A percentile compares a stretch with the other conserved stretches of the same genome.
These are phyloP conservation scores for Phyto melanocephala DNA, from an alignment of 2,888 invertebrate genomes.

Conservation along the genomic window DNA sequence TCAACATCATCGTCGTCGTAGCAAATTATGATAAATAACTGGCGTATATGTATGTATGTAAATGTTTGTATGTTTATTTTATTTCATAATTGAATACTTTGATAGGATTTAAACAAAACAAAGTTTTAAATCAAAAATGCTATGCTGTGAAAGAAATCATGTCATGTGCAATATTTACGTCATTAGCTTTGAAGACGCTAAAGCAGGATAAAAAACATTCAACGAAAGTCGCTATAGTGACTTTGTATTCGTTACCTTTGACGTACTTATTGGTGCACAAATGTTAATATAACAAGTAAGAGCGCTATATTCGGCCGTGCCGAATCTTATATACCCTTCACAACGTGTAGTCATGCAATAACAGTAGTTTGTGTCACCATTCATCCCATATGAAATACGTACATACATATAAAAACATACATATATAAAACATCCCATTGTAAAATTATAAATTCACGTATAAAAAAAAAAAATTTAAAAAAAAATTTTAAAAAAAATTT, in stretches of 20 bases:
- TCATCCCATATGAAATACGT: no score
- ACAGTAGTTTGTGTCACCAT: no score
- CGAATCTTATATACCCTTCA: background rate
- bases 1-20: conserved; percentile 12
- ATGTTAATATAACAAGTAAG: no score
- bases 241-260: conserved; percentile 27
- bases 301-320: no score
- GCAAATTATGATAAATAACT: conserved; percentile 43
- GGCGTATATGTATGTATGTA: no score
- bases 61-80: background rate
- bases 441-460: no score
- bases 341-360: no score
- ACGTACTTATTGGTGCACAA: background rate
- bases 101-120: conserved; percentile 46
- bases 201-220: conserved; percentile 49
- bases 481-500: no score
- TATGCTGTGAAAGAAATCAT: conserved; percentile 21
- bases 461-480: no score
- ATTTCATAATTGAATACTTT: conserved; percentile 52
- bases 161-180: conserved; percentile 61
- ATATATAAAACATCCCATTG: no score
- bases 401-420: no score
- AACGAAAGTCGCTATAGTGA: conserved; percentile 38
- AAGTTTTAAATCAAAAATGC: background rate
- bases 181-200: conserved; percentile 58